Percentiles rank a stretch among this genome's conserved stretches.
Evolutionary conservation across 2,113 vertebrate species (phyloP).

Genomic region (Cyanoramphus novaezelandiae): DNA sequence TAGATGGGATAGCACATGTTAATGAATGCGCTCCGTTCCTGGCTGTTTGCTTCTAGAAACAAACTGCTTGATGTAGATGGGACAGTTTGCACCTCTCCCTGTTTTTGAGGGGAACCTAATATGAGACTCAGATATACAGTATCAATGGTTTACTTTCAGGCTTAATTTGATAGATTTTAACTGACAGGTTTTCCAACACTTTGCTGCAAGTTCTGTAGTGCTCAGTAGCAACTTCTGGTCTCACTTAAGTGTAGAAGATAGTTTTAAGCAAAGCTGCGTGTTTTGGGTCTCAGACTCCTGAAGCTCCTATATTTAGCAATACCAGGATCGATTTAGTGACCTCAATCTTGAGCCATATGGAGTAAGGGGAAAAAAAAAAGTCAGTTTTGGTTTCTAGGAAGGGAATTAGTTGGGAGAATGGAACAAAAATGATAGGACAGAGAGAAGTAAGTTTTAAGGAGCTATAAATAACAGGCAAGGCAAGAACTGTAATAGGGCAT

Average conservation of each 20-base stretch:
- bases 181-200: not conserved
- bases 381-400: not conserved
- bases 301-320: not conserved
- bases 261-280: not conserved
- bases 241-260: not conserved
- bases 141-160: not conserved
- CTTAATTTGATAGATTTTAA: not conserved
- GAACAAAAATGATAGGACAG: not conserved
- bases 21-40: not conserved
- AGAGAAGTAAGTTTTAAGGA: not conserved
- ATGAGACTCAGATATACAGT: fast-evolving
- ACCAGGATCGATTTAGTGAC: not conserved
- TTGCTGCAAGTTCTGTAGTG: not conserved
- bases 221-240: not conserved
- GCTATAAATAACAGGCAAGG: not conserved
- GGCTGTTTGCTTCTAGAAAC: not conserved
- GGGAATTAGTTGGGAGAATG: not conserved
- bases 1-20: not conserved
- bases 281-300: not conserved
- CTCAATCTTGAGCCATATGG: not conserved
- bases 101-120: not conserved
- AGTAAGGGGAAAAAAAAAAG: not conserved
- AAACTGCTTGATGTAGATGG: fast-evolving
- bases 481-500: not conserved
- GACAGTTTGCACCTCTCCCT: fast-evolving